Percentiles rank a stretch among this genome's conserved stretches.
These are phyloP conservation scores for Arenaria interpres DNA, from an alignment of 2,113 vertebrate species.

Conservation along the genomic window DNA sequence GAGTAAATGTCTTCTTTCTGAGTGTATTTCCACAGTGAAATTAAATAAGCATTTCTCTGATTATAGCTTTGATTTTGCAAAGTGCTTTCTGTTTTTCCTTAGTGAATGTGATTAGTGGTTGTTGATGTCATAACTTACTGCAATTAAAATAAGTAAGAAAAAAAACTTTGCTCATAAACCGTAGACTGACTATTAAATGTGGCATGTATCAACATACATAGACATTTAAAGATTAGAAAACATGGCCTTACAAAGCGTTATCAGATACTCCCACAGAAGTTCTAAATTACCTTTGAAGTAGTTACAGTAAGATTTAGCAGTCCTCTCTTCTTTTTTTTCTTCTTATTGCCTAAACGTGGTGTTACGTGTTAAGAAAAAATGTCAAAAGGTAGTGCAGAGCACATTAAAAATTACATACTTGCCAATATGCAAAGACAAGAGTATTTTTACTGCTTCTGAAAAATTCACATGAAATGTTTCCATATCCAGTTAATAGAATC, in stretches of 20 bases:
- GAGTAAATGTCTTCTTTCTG: background rate
- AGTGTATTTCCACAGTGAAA: background rate
- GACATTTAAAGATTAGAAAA: background rate
- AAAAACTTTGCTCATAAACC: background rate
- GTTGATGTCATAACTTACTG: background rate
- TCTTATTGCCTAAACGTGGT: background rate
- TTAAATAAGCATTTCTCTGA: background rate
- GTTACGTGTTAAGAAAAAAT: background rate
- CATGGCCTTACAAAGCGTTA: background rate
- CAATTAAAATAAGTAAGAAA: background rate
- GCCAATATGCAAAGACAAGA: background rate
- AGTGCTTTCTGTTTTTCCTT: background rate
- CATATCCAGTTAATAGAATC: background rate
- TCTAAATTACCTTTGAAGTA: background rate
- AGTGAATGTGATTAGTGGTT: background rate
- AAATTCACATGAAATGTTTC: background rate
- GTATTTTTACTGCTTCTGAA: background rate
- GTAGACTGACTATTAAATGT: background rate
- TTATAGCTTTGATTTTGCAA: background rate
- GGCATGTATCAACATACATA: background rate
- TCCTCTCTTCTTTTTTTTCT: background rate
- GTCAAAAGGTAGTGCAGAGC: background rate
- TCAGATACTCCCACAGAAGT: background rate
- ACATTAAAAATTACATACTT: background rate
- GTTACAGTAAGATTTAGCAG: background rate